These are phyloP conservation scores for Andrena dorsata DNA, from an alignment of 2,888 invertebrate genomes.

Conservation along the genomic window DNA sequence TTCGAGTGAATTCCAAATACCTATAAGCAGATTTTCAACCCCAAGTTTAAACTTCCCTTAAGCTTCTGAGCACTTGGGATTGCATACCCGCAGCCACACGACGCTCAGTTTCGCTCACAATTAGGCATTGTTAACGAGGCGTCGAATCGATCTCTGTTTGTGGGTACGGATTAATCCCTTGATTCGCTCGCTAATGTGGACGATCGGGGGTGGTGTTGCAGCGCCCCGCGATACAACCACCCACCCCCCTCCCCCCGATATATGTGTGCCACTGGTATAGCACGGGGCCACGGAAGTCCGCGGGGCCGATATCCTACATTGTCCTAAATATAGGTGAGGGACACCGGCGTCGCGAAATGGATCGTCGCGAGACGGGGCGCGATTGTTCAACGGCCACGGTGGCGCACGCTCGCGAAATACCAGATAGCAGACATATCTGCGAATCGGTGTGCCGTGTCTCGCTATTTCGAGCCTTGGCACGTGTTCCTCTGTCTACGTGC, in stretches of 20 bases:
- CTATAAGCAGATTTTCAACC: too few relatives aligned
- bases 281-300: constrained; percentile 56
- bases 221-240: constrained; percentile 14
- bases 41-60: too few relatives aligned
- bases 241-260: neutral
- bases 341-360: constrained; percentile 56
- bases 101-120: neutral
- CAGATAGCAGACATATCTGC: constrained; percentile 44
- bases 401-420: constrained; percentile 30
- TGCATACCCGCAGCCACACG: too few relatives aligned
- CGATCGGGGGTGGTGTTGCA: neutral
- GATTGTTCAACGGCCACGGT: constrained; percentile 55
- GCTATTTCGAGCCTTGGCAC: constrained; percentile 66
- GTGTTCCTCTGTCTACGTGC: constrained; percentile 50
- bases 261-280: constrained; percentile 28
- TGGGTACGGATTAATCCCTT: neutral
- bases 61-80: too few relatives aligned
- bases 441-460: constrained; percentile 38
- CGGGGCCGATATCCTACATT: constrained; percentile 54
- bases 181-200: constrained; percentile 3
- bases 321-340: constrained; percentile 68
- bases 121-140: neutral
- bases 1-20: too few relatives aligned
- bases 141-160: too few relatives aligned
- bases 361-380: constrained; percentile 55